Percentiles rank a stretch among this genome's conserved stretches.
These are phyloP conservation scores for Pachydiplax longipennis DNA, from an alignment of 2,888 invertebrate genomes.

Conservation along the genomic window DNA sequence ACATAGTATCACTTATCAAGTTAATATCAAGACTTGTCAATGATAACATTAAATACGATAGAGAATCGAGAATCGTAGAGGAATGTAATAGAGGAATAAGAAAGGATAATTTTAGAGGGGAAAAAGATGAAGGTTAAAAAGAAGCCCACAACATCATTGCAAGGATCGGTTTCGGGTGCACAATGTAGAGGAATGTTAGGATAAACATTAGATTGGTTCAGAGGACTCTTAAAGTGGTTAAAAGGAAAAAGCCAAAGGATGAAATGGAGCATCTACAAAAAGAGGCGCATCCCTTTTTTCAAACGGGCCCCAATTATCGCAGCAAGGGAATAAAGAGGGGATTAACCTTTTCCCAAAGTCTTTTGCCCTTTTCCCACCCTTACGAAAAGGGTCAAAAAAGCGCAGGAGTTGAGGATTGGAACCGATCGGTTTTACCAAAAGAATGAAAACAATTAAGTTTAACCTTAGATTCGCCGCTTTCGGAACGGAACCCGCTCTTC, in stretches of 20 bases:
- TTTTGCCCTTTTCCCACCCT: background rate
- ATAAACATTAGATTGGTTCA: background rate
- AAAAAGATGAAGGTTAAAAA: background rate
- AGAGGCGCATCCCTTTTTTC: background rate
- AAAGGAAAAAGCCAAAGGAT: background rate
- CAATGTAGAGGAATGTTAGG: background rate
- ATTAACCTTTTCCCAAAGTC: background rate
- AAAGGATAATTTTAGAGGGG: background rate
- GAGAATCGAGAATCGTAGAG: too few relatives aligned
- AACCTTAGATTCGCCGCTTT: background rate
- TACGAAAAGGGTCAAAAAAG: background rate
- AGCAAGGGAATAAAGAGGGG: background rate
- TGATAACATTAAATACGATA: too few relatives aligned
- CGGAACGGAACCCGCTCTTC: background rate
- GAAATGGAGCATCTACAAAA: background rate
- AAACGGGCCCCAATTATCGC: background rate
- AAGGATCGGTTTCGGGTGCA: background rate
- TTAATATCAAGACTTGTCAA: too few relatives aligned
- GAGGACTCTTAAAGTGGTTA: background rate
- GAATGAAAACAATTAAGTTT: background rate
- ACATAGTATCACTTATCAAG: too few relatives aligned
- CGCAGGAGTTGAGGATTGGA: background rate
- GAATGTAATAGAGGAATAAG: background rate
- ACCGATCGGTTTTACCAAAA: background rate
- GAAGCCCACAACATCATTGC: background rate